Base-by-base conservation (phyloP, 2,888 invertebrate genomes). In the Pammene aurita region DNA sequence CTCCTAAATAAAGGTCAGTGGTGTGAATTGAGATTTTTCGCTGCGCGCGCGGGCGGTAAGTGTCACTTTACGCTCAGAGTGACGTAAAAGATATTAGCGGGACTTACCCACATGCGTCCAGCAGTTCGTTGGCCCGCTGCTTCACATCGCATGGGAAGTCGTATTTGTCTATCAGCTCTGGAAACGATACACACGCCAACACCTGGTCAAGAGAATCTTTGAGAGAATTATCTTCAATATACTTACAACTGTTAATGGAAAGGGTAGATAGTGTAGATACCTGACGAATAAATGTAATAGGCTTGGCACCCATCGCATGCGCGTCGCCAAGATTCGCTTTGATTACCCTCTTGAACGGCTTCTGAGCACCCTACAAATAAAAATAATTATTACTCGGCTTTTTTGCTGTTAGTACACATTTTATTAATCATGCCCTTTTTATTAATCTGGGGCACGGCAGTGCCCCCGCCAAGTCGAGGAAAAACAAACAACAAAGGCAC, bases 291-390 rank as follows among this genome's bases (percentile, higher is more conserved):
- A 97, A 99, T 0, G 98, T 99, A 76, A 99, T 95, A n/a, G 99
- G 99, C 62, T 93, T 88, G 85, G 99, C 98, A 41, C 98, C 98
- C 96, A 98, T 98, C 0, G 99, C 99, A 93, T 99, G 99, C 68
- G 98, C 98, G 91, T 99, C 99, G 44, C 99, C 99, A 80, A 99
- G 98, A 89, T 99, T 99, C 0, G 98, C 98, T 81, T 96, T 96
- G 82, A 99, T 97, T 61, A 99, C 98, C 86, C 95, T 95, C 70
- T 95, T 95, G 90, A 99, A 99, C 1, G 99, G 98, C 82, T 98
- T 97, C 77, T 95, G 90, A 0, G 91, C 95, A n/a, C 98, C 98
- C 97, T 98, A 92, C 7, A 83, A 86, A 70, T 77, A 18, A 0
- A 48, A 13, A 26, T 4, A 44, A 16, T 48, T 14, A 48, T 48